Base-by-base conservation (phyloP, 2,113 vertebrate genomes). In the Microcebus lehilahytsara region DNA sequence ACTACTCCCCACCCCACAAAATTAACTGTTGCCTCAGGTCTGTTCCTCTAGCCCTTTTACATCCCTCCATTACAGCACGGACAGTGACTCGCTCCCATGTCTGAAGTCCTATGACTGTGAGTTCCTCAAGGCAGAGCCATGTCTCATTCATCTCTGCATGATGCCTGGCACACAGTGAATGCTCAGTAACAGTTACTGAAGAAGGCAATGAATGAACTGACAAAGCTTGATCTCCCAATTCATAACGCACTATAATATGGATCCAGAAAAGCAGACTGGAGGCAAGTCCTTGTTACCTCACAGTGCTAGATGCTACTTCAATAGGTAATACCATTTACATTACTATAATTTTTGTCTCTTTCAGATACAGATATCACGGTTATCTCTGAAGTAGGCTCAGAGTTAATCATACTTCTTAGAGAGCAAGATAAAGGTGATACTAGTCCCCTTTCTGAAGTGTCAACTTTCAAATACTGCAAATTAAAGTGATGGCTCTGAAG, bases 401-500 rank as follows among this genome's bases (percentile, higher is more conserved):
- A 94, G 91, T n/a, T 22, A 71, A 25, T 40, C 64, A 34, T 32
- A 60, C 64, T 74, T 56, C 6, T 19, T 88, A 56, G 49, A 53
- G 77, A 23, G 10, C 32, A 91, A 81, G 77, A 93, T 78, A 25
- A 74, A 75, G 66, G 94, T 74, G 19, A 49, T 25, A 49, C 51
- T 13, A 71, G 67, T 62, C 42, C 67, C 56, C 37, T 86, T 91
- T 86, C 94, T 89, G 46, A 96, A 93, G 53, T 12, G 69, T 71
- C 78, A 91, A 6, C 30, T 89, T 90, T 93, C 74, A 96, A 83
- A 86, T 37, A 75, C 20, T n/a, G 22, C 66, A 62, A 84, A 17
- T 91, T 92, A 96, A 97, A 88, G 91, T 49, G 79, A 90, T 42
- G n/a, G 40, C 25, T 81, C 69, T 72, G 27, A 46, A 34, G 58